Base-by-base conservation (phyloP, 2,888 invertebrate genomes). In the Altica lythri region DNA sequence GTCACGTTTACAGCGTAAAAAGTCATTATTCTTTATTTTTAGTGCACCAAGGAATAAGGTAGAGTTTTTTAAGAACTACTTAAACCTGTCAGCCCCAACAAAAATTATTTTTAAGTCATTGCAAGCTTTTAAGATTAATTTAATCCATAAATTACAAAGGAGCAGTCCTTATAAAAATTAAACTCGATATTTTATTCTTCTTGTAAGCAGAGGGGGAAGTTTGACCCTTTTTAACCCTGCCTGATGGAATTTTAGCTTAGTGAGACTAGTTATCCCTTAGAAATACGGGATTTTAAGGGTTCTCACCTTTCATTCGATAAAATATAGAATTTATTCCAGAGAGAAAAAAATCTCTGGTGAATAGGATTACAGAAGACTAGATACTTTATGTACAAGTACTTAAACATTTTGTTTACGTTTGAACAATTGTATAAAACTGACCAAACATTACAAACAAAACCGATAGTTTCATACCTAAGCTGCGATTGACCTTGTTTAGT, bases 91-190 rank as follows among this genome's bases (percentile, higher is more conserved):
- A n/a, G n/a, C n/a, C 19, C 13, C 3, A 40, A 30, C 27, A 48
- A 29, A 10, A 38, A 40, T 30, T 19, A 17, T 12, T 18, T 38
- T 13, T 2, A 9, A n/a, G 1, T 47, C 37, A 10, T n/a, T 19
- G 12, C 10, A 32, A 12, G 16, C 16, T 27, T 29, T n/a, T 42
- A 17, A 17, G 27, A 42, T 42, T 47, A 53, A 53, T 53, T 25
- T 13, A 25, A 53, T 47, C 53, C 53, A 53, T 47, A 47, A 53
- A 47, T 53, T 53, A 47, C 27, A 13, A 18, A 10, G 17, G 42
- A 14, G 34, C 17, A 32, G 29, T 49, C 30, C 45, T 38, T 53
- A 53, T 42, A 53, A 45, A 57, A 49, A 57, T 57, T 53, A 46
- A 48, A 32, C 46, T 19, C 18, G 30, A 57, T 50, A 53, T 53